Evolutionary conservation across 2,113 vertebrate species (phyloP), one percentile per base, ranked within the genome.

Genomic region (Verasper variegatus): DNA sequence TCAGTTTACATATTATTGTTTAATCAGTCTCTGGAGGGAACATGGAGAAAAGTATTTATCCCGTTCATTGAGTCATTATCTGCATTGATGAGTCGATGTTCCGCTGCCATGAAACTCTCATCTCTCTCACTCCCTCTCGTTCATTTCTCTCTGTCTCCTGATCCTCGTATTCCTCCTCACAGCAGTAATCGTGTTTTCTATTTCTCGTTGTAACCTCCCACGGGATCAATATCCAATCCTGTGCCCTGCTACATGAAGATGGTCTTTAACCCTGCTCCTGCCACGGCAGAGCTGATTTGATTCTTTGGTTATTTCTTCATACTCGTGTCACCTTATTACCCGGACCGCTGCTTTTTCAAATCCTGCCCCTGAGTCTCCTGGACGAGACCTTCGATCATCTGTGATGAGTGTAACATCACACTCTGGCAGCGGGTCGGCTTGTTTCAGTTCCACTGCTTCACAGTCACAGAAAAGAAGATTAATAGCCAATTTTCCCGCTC

Each of bases 201-300:
- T 70, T 78, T 61, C 76, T 62, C n/a, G 31, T 31, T 7, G 31
- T 78, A 59, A 75, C 70, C 62, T 23, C 21, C 24, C 35, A 5
- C 45, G 31, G 18, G 75, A 90, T 88, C 86, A 85, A 88, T 90
- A 88, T 80, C 86, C 75, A 83, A 90, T 90, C 66, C 63, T 58
- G 71, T 73, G 2, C 45, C 45, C 7, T 2, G 35, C 35, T 37
- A 37, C 35, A 37, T 9, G 35, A 10, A 10, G 45, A 47, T 17
- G 12, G 45, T 47, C 69, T n/a, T 37, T 49, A 79, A 73, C 69
- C 31, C 37, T 7, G 17, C 1, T 73, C 51, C 47, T 66, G 74
- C 71, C 51, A 37, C 8, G 35, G 35, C 9, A 10, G 35, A 10
- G 35, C 31, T 51, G 65, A 69, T 80, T 37, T 67, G 55, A 76